Percentiles rank a stretch among this genome's conserved stretches.
Conservation (phyloP, 2,113 vertebrate genomes). For the Clarias magur region DNA sequence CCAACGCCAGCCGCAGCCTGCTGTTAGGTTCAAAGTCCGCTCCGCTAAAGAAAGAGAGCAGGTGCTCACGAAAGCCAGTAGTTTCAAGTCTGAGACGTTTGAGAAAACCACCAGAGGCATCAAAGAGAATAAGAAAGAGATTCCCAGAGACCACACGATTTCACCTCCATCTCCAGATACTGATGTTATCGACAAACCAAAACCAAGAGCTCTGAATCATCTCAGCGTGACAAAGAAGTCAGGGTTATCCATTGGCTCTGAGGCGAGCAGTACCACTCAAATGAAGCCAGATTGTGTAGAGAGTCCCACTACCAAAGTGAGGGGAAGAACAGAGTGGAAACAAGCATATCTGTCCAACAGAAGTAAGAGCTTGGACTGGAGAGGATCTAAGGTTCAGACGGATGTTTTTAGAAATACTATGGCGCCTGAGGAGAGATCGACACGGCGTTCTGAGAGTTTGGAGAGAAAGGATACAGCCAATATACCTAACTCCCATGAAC, state of each 20-base stretch:
- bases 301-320: slow-evolving; percentile 33
- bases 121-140: not conserved
- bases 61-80: slow-evolving; percentile 37
- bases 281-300: slow-evolving; percentile 23
- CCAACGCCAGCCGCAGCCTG: not conserved
- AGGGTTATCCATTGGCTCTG: slow-evolving; percentile 35
- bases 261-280: slow-evolving; percentile 39
- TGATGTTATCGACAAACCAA: slow-evolving; percentile 28
- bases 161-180: not conserved
- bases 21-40: slow-evolving; percentile 61
- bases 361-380: slow-evolving; percentile 69
- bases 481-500: not conserved
- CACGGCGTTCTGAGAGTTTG: slow-evolving; percentile 39
- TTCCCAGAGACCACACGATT: not conserved
- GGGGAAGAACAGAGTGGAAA: slow-evolving; percentile 57
- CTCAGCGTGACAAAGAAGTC: slow-evolving; percentile 25
- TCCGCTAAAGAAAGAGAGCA: slow-evolving; percentile 60
- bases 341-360: slow-evolving; percentile 45
- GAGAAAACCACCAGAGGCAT: not conserved
- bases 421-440: slow-evolving; percentile 2
- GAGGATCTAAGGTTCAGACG: slow-evolving; percentile 1
- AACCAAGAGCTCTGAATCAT: slow-evolving; percentile 34
- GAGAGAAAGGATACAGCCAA: slow-evolving; percentile 18
- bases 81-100: slow-evolving; percentile 1
- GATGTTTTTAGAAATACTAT: slow-evolving; percentile 8